Percentiles rank a stretch among this genome's conserved stretches.
Conservation (phyloP, 2,113 vertebrate genomes). For the Amazona guildingii region DNA sequence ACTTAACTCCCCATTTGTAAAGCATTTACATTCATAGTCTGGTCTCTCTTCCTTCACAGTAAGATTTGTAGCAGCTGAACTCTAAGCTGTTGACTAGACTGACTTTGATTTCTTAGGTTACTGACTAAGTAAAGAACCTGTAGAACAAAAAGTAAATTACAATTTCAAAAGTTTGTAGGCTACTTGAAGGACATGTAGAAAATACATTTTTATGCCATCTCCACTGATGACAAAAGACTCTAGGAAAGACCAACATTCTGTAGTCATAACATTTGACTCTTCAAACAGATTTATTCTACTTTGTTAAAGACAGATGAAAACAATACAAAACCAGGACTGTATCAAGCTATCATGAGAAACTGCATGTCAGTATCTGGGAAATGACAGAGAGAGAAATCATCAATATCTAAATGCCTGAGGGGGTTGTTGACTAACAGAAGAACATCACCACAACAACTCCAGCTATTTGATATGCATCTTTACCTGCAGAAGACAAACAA, state of each 20-base stretch:
- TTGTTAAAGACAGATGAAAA: neutral
- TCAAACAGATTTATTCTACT: neutral
- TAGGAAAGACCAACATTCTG: neutral
- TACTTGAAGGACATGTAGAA: neutral
- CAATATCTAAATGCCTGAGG: neutral
- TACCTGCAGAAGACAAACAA: conserved; percentile 57
- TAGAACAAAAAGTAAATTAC: neutral
- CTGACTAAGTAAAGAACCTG: neutral
- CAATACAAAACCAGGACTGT: neutral
- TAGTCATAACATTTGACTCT: neutral
- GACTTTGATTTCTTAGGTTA: neutral
- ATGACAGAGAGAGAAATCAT: neutral
- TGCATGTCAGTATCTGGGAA: neutral
- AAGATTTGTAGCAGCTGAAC: neutral
- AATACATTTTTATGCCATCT: neutral
- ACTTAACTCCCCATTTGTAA: neutral
- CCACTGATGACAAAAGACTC: neutral
- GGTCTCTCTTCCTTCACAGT: neutral
- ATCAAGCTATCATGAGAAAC: neutral
- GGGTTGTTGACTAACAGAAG: neutral
- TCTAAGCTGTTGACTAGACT: neutral
- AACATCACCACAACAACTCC: conserved; percentile 4
- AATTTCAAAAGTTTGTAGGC: neutral
- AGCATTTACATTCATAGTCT: neutral
- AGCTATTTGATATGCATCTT: conserved; percentile 33